Evolutionary conservation across 2,888 invertebrate genomes (phyloP), one percentile per base, ranked within the genome.

Genomic region (Cyrtodaria siliqua): DNA sequence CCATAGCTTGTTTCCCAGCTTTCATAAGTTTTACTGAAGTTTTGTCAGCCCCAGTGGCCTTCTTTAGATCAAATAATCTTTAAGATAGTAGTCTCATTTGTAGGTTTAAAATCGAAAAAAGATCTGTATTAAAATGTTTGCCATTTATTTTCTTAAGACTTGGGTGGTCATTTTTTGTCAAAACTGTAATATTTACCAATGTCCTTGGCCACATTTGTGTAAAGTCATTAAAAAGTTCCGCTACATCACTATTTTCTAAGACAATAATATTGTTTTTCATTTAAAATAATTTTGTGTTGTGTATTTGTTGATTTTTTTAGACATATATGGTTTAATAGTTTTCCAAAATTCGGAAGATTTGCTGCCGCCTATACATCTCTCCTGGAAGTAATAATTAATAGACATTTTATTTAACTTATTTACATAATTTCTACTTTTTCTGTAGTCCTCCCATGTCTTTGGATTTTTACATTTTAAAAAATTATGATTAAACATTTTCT

Each of bases 331-430:
- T n/a, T n/a, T n/a, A n/a, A n/a, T n/a, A n/a, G n/a, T n/a, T n/a
- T n/a, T n/a, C n/a, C n/a, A n/a, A n/a, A n/a, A n/a, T n/a, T n/a
- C n/a, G n/a, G n/a, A n/a, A n/a, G n/a, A n/a, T n/a, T n/a, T n/a
- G n/a, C n/a, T n/a, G n/a, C n/a, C n/a, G 53, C 38, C 62, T 50
- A 62, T 18, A 29, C 62, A 62, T 50, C 49, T 49, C 50, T 62
- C 62, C 14, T 53, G 24, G 40, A 20, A 40, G 24, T 20, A 20
- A 12, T 56, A 38, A n/a, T n/a, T n/a, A n/a, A n/a, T n/a, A n/a
- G n/a, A n/a, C n/a, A n/a, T n/a, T n/a, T 38, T 38, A 16, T 12
- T 16, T 12, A 16, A 38, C 16, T 38, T 38, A 8, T 38, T 38
- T 16, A 38, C 40, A 16, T 12, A 16, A 16, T 38, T 38, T 38